These are phyloP conservation scores for Erythrolamprus reginae DNA, from an alignment of 2,113 vertebrate species.

Conservation along the genomic window DNA sequence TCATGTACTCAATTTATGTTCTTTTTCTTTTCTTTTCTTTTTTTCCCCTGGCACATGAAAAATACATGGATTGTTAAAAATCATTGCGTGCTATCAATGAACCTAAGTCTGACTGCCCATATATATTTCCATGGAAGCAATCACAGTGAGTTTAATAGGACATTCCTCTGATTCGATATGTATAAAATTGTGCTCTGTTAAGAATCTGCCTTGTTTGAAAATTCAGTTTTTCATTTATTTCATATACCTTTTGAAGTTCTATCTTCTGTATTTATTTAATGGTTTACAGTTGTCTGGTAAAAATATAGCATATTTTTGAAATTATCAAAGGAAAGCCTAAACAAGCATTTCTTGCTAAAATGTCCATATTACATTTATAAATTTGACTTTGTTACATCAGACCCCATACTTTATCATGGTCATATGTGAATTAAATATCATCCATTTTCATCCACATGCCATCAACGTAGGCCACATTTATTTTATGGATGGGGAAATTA, in stretches of 20 bases:
- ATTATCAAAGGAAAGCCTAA: conserved; percentile 24
- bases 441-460: neutral
- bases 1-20: conserved; percentile 22
- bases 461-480: neutral
- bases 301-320: conserved; percentile 20
- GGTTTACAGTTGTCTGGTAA: conserved; percentile 20
- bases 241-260: conserved; percentile 31
- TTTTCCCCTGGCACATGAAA: neutral
- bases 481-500: neutral
- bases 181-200: neutral
- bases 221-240: conserved; percentile 29
- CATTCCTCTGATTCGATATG: neutral
- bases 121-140: neutral
- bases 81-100: neutral
- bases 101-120: neutral
- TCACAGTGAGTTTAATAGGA: neutral
- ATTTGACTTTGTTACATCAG: conserved; percentile 2
- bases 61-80: conserved; percentile 22
- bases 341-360: conserved; percentile 27
- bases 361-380: neutral
- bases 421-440: neutral
- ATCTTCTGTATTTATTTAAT: conserved; percentile 43
- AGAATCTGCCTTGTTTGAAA: conserved; percentile 3
- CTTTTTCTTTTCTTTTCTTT: neutral
- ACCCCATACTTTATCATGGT: neutral